phyloP scores from a whole-genome alignment of 2,888 invertebrate genomes.

The Ormyrus rosae region DNA sequence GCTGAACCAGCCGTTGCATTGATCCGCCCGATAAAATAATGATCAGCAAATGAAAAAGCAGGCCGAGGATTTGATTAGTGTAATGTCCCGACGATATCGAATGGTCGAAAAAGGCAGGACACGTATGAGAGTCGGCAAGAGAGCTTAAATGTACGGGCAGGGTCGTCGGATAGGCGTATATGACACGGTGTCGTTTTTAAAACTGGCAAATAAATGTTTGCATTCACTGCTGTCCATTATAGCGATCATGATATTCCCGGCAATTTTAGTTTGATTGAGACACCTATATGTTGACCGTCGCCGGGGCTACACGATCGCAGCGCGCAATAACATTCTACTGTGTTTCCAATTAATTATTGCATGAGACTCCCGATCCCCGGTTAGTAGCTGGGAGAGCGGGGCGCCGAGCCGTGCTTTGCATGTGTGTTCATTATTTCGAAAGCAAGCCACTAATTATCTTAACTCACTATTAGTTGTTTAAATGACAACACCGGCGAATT shows the following conservation, averaged over 20 bases:
- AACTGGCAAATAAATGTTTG: conserved; percentile 50
- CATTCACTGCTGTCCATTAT: conserved; percentile 51
- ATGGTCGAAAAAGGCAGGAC: conserved; percentile 10
- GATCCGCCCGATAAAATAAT: no score
- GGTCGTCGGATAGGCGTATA: neutral
- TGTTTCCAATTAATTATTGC: conserved; percentile 60
- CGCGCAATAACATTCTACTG: conserved; percentile 51
- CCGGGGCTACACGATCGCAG: conserved; percentile 12
- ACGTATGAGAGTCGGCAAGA: neutral
- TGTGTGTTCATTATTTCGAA: conserved; percentile 51
- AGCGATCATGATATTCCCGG: conserved; percentile 54
- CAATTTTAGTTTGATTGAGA: conserved; percentile 58
- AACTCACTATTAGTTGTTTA: conserved; percentile 57
- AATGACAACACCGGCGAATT: conserved; percentile 53
- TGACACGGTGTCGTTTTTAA: conserved; percentile 50
- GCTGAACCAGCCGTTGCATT: no score
- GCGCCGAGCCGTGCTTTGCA: neutral
- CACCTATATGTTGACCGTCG: conserved; percentile 48
- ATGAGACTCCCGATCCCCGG: conserved; percentile 31
- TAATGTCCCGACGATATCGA: conserved; percentile 11
- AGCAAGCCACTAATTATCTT: conserved; percentile 57
- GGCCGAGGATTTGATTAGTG: conserved; percentile 13
- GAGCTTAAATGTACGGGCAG: neutral
- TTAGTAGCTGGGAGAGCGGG: neutral
- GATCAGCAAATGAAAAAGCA: conserved; percentile 16